phyloP scores from a whole-genome alignment of 2,113 vertebrate species.

The Petaurus breviceps region DNA sequence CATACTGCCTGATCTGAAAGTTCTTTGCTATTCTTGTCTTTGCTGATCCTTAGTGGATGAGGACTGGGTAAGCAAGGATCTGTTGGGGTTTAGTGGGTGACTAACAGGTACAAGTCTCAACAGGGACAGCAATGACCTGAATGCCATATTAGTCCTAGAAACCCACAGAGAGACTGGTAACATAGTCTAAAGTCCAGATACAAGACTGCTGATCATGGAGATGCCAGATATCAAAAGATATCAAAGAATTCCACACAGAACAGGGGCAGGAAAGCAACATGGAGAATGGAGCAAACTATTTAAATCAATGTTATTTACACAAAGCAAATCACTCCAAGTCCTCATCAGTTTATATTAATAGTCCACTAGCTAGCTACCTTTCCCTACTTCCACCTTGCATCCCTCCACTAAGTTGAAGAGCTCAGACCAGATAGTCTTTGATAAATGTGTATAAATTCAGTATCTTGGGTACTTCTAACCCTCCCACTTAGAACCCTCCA shows the following conservation, averaged over 20 bases:
- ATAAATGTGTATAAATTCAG: not conserved
- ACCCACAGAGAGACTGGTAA: not conserved
- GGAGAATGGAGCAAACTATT: not conserved
- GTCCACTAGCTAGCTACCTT: not conserved
- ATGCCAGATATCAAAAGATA: not conserved
- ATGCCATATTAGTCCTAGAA: not conserved
- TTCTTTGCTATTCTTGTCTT: not conserved
- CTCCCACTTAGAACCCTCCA: not conserved
- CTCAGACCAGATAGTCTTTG: not conserved
- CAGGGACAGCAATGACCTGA: not conserved
- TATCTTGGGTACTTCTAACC: not conserved
- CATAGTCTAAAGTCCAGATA: not conserved
- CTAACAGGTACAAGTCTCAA: not conserved
- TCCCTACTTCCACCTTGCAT: not conserved
- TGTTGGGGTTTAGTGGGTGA: not conserved
- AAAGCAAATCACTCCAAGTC: not conserved
- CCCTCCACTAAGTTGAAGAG: not conserved
- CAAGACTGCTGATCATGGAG: not conserved
- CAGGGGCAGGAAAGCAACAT: not conserved
- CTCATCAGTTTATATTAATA: not conserved
- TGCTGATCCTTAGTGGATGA: not conserved
- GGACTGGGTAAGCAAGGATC: not conserved
- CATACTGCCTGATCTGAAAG: not conserved
- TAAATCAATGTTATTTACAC: not conserved
- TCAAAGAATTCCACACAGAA: not conserved